Evolutionary conservation across 1,140 invertebrate species (phyloP).

Genomic region (Drosophila ercepeae): DNA sequence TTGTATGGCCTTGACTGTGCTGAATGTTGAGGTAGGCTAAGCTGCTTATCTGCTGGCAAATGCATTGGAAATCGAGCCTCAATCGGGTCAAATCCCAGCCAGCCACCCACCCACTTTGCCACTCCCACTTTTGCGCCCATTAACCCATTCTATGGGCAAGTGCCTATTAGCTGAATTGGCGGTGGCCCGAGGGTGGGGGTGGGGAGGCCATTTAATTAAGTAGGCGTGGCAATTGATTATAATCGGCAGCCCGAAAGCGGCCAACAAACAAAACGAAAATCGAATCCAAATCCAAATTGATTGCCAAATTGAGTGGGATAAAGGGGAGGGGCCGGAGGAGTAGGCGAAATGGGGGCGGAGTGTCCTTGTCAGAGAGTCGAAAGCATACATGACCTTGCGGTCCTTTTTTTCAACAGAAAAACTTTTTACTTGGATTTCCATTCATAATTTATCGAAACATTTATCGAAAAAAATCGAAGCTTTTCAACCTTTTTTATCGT

Average conservation of each 20-base stretch:
- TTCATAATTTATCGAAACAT: slow-evolving; percentile 31
- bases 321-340: slow-evolving; percentile 2
- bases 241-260: slow-evolving; percentile 44
- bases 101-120: not conserved
- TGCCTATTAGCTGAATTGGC: slow-evolving; percentile 42
- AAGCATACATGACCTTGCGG: slow-evolving; percentile 48
- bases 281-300: slow-evolving; percentile 71
- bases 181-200: slow-evolving; percentile 2
- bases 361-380: not conserved
- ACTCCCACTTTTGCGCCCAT: no score
- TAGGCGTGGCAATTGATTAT: slow-evolving; percentile 68
- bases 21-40: slow-evolving; percentile 12
- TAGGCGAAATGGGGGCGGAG: not conserved
- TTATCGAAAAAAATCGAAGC: no score
- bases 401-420: slow-evolving; percentile 33
- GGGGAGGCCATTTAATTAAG: slow-evolving; percentile 67
- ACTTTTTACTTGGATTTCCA: not conserved
- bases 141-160: slow-evolving; percentile 37
- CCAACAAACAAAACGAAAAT: slow-evolving; percentile 56
- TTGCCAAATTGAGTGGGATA: slow-evolving; percentile 58
- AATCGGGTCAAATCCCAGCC: slow-evolving; percentile 27
- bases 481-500: no score
- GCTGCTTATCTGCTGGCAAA: slow-evolving; percentile 52
- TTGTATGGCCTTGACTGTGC: slow-evolving; percentile 8
- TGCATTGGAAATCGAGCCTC: slow-evolving; percentile 44